These are phyloP conservation scores for Caenorhabditis imperialis DNA, from an alignment of 2,888 invertebrate species.

Conservation along the genomic window DNA sequence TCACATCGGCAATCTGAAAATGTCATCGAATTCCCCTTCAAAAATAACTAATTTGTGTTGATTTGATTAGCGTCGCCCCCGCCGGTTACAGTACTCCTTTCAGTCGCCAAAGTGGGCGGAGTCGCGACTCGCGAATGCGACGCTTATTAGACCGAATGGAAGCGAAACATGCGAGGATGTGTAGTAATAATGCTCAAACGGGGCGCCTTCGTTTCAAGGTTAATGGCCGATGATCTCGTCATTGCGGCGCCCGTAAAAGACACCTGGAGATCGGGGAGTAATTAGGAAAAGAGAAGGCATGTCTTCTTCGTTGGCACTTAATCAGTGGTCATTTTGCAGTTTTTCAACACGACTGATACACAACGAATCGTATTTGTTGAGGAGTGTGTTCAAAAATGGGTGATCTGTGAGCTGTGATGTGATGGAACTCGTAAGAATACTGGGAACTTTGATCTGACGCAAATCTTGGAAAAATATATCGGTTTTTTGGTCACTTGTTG, in stretches of 20 bases:
- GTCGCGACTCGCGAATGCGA: slow-evolving; percentile 3
- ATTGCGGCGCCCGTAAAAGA: slow-evolving; percentile 7
- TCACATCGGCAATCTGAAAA: slow-evolving; percentile 66
- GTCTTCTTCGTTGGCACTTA: too few relatives aligned
- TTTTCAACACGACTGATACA: too few relatives aligned
- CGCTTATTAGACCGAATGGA: slow-evolving; percentile 9
- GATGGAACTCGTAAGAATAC: too few relatives aligned
- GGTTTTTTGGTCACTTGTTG: too few relatives aligned
- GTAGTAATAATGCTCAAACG: slow-evolving; percentile 12
- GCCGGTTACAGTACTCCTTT: background rate
- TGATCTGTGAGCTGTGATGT: too few relatives aligned
- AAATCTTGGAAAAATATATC: too few relatives aligned
- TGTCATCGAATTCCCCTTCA: background rate
- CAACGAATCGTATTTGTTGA: too few relatives aligned
- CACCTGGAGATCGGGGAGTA: too few relatives aligned
- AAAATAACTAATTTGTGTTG: background rate
- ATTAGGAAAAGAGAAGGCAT: too few relatives aligned
- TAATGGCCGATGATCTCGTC: slow-evolving; percentile 19
- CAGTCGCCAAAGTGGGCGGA: slow-evolving; percentile 11
- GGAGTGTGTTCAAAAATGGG: too few relatives aligned
- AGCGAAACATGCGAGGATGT: slow-evolving; percentile 8
- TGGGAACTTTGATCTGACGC: too few relatives aligned
- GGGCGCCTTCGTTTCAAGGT: slow-evolving; percentile 20
- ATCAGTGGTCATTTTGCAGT: too few relatives aligned
- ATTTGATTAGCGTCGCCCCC: background rate